Evolutionary conservation across 1,140 invertebrate genomes (phyloP).

Genomic region (Penaeus indicus): DNA sequence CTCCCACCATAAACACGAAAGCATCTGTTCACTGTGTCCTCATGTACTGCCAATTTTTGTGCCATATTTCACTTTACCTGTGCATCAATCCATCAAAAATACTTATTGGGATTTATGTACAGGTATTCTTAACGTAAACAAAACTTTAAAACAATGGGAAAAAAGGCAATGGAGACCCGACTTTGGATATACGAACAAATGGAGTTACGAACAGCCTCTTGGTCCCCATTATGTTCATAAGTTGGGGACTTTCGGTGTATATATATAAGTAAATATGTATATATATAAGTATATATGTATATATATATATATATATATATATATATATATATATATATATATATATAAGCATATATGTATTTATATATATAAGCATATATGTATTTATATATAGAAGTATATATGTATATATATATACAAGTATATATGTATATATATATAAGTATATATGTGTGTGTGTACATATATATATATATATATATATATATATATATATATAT

Average conservation of each 20-base stretch:
- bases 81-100: neutral
- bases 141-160: too few species aligned
- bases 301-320: slow-evolving; percentile 12
- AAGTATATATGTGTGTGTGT: too few species aligned
- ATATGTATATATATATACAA: neutral
- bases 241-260: neutral
- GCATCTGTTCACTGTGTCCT: too few species aligned
- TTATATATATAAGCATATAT: slow-evolving; percentile 16
- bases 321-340: slow-evolving; percentile 27
- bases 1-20: too few species aligned
- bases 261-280: neutral
- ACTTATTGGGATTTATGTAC: neutral
- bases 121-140: neutral
- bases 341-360: slow-evolving; percentile 6
- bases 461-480: too few species aligned
- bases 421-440: neutral
- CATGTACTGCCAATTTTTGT: too few species aligned
- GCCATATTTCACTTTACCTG: neutral
- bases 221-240: too few species aligned
- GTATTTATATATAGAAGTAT: slow-evolving; percentile 11
- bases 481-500: too few species aligned
- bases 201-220: too few species aligned
- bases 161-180: too few species aligned
- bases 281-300: slow-evolving; percentile 4
- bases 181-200: neutral